Evolutionary conservation across 2,888 invertebrate genomes (phyloP).

Genomic region (Aproaerema taeniolella): DNA sequence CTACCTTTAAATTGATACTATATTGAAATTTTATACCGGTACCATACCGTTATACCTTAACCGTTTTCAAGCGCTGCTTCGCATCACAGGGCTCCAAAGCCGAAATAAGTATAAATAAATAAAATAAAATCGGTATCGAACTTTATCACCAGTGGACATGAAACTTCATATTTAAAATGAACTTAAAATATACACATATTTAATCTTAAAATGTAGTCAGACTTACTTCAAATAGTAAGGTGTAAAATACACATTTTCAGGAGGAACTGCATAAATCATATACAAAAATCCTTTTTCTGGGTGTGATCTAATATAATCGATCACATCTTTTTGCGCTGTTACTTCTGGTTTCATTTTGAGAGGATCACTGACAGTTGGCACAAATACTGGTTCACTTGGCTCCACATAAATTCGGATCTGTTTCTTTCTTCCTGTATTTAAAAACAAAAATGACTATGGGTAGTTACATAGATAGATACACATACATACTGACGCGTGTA

Average conservation of each 20-base stretch:
- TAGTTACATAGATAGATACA: too few relatives aligned
- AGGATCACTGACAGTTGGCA: conserved; percentile 38
- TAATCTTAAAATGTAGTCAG: neutral
- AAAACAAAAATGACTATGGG: too few relatives aligned
- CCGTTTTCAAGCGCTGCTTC: too few relatives aligned
- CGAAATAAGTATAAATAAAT: too few relatives aligned
- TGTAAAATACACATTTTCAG: conserved; percentile 83
- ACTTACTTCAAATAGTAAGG: conserved; percentile 85
- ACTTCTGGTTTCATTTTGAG: conserved; percentile 62
- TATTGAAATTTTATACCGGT: too few relatives aligned
- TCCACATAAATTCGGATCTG: conserved; percentile 40
- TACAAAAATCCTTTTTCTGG: conserved; percentile 84
- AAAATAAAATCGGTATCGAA: too few relatives aligned
- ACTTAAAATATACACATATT: neutral
- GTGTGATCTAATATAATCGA: conserved; percentile 69
- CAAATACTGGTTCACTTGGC: neutral
- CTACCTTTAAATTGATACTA: too few relatives aligned
- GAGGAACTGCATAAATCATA: conserved; percentile 85
- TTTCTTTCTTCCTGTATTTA: conserved; percentile 37
- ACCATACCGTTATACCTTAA: too few relatives aligned
- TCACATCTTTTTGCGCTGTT: conserved; percentile 60
- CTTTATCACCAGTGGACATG: too few relatives aligned
- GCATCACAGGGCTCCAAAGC: too few relatives aligned
- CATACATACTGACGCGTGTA: too few relatives aligned
- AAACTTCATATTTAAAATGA: too few relatives aligned